Evolutionary conservation across 2,797 vertebrate genomes (phyloP), one percentile per base, ranked within the genome.

Genomic region (Macroramphosus scolopax): DNA sequence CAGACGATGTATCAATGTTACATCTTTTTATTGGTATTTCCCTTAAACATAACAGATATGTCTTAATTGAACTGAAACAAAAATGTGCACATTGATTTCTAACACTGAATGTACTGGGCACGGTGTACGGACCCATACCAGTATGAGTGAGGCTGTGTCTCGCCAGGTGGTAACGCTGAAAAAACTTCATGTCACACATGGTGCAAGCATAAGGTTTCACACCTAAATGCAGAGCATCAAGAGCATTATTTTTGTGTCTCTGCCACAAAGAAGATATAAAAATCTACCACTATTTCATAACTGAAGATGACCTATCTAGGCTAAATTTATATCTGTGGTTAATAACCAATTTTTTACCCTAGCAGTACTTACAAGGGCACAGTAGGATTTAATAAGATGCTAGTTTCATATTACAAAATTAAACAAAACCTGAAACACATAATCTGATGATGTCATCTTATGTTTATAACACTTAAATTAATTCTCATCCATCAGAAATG

Each of bases 131-230:
- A 83, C 83, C 72, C 87, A 84, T 89, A 89, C 88, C 88, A 53
- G 84, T 88, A 81, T 89, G 89, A 86, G 84, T 90, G 88, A 90
- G 87, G 87, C 87, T 90, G 87, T 90, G 89, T 89, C 89, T 89
- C 17, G 88, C 84, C 83, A 90, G 88, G 78, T 90, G 89, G 86
- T 90, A 89, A 84, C 88, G 89, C 75, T 89, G 88, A 84, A 89
- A 89, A 89, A 90, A 90, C 83, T 88, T 89, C 89, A 87, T 90
- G 82, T 89, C 89, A 78, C 89, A 90, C 89, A 90, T 90, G 81
- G 86, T 87, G 75, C 89, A 90, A 87, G 86, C 88, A 50, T 82
- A 90, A 77, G 89, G 89, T 82, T 90, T 91, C 88, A 90, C 90
- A 82, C 90, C 90, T 91, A 82, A 80, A 87, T 58, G 83, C 84